Conservation (phyloP, 92 coral and sea anemone genomes). For the Zoanthus sansibaricus region DNA sequence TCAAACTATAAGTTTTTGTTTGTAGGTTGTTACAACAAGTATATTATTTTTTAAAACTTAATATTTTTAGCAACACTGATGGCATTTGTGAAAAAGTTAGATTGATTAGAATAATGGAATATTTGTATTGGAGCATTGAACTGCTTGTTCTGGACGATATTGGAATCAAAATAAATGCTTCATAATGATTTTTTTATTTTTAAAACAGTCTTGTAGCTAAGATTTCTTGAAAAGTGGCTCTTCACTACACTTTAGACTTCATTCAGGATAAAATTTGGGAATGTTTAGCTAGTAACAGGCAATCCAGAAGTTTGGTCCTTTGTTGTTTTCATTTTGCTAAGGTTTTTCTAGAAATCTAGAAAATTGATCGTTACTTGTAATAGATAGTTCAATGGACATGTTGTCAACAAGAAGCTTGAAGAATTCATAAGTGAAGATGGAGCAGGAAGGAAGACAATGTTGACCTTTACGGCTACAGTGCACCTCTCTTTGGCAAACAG, state of each 20-base stretch:
- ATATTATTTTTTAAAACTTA: not conserved
- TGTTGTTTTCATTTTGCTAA: not conserved
- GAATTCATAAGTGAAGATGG: not conserved
- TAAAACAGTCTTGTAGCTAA: not conserved
- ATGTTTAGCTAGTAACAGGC: not conserved
- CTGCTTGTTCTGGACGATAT: not conserved
- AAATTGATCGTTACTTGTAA: not conserved
- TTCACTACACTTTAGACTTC: not conserved
- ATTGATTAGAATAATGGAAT: no score
- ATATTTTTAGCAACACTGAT: not conserved
- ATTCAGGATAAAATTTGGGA: not conserved
- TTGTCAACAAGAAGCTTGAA: not conserved
- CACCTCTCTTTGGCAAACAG: no score
- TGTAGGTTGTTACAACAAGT: not conserved
- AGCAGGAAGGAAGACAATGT: not conserved
- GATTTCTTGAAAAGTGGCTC: not conserved
- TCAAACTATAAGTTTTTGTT: no score
- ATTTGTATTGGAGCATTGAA: not conserved
- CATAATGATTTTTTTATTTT: not conserved
- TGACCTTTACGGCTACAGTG: not conserved
- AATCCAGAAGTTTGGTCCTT: not conserved
- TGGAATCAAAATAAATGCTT: not conserved
- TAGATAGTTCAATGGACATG: not conserved
- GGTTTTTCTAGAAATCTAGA: not conserved
- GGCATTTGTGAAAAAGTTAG: no score